phyloP scores from a whole-genome alignment of 2,888 invertebrate genomes.

The Pseudanteris insignis region DNA sequence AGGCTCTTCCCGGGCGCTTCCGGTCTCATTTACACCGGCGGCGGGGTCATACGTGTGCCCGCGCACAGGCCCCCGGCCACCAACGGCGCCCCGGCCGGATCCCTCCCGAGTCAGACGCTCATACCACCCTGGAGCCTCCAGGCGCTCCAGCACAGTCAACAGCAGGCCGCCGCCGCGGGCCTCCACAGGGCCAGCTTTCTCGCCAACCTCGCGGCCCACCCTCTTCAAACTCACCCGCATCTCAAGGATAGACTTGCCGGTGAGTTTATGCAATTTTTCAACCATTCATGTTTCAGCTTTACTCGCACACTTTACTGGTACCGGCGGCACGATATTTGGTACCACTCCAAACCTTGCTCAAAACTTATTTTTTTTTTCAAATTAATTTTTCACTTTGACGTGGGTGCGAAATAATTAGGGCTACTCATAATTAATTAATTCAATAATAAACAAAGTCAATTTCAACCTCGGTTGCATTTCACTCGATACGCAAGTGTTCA shows the following conservation, averaged over 20 bases:
- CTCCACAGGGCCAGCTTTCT: constrained; percentile 61
- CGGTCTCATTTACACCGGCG: constrained; percentile 67
- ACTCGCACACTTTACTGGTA: no score
- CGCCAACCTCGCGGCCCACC: constrained; percentile 64
- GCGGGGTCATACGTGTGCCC: constrained; percentile 83
- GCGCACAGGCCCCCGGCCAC: constrained; percentile 78
- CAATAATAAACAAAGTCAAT: no score
- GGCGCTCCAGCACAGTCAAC: constrained; percentile 60
- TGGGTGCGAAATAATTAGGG: no score
- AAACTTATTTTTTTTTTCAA: no score
- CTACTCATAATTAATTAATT: no score
- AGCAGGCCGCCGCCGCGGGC: constrained; percentile 60
- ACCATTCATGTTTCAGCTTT: no score
- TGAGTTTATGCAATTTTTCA: no score
- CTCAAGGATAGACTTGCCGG: constrained; percentile 64
- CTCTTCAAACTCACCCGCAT: constrained; percentile 63
- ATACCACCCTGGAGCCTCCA: constrained; percentile 56
- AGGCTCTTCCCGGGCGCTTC: constrained; percentile 57
- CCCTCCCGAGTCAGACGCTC: constrained; percentile 54
- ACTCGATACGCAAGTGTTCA: no score
- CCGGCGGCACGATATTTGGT: no score
- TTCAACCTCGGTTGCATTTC: no score
- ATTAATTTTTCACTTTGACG: no score
- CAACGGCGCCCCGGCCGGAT: constrained; percentile 56
- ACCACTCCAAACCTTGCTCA: no score